Conservation (phyloP, 2,113 vertebrate genomes). For the Xiphophorus hellerii region DNA sequence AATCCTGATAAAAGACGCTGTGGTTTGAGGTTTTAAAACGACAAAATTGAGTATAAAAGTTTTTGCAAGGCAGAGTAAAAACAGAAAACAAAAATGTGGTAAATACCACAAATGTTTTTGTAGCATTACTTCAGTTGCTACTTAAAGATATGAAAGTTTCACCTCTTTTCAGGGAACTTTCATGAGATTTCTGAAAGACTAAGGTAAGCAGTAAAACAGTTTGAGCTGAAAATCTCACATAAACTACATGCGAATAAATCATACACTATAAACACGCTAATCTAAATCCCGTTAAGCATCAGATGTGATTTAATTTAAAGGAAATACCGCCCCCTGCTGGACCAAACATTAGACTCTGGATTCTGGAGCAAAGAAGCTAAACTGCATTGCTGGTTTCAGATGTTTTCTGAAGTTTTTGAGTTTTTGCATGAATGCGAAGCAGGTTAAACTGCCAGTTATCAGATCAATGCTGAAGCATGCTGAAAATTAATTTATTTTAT, state of each 20-base stretch:
- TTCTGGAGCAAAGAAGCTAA: background rate
- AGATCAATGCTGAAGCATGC: background rate
- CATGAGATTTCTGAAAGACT: background rate
- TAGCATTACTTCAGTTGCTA: background rate
- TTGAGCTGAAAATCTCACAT: too few relatives aligned
- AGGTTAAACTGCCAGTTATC: too few relatives aligned
- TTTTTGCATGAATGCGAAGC: too few relatives aligned
- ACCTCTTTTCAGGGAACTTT: background rate
- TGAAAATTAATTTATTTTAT: background rate
- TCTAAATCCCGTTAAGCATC: background rate
- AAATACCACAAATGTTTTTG: background rate
- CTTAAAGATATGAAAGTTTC: background rate
- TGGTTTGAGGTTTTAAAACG: background rate
- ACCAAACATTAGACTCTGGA: background rate
- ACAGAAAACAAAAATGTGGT: background rate
- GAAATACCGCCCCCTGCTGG: slow-evolving; percentile 60
- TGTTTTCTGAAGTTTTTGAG: too few relatives aligned
- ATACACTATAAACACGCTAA: background rate
- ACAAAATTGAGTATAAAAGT: background rate
- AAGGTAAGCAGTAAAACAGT: background rate
- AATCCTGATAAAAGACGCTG: background rate
- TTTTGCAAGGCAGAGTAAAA: background rate
- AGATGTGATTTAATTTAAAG: background rate
- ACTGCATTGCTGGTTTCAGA: too few relatives aligned
- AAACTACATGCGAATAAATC: too few relatives aligned